These are phyloP conservation scores for Sialia sialis DNA, from an alignment of 2,113 vertebrate genomes.

Conservation along the genomic window DNA sequence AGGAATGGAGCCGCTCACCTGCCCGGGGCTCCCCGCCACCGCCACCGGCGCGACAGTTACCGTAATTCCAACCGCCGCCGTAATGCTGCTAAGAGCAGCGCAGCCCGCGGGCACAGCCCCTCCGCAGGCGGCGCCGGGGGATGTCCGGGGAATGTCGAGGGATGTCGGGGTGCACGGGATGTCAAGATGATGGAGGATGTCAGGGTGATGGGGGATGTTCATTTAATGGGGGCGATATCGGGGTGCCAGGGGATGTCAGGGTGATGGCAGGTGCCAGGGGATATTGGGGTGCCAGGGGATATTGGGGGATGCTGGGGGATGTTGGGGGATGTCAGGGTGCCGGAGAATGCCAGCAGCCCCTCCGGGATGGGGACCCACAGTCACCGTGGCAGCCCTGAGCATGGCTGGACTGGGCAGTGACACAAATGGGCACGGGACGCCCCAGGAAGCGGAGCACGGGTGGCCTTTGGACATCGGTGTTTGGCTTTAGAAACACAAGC, in stretches of 20 bases:
- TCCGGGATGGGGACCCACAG: too few species aligned
- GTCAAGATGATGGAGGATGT: too few species aligned
- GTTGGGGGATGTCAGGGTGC: too few species aligned
- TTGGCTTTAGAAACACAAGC: rapidly evolving
- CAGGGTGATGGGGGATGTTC: neutral
- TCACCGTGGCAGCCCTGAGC: neutral
- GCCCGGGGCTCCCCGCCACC: neutral
- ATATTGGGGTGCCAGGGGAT: neutral
- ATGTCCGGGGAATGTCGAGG: too few species aligned
- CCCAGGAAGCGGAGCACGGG: rapidly evolving
- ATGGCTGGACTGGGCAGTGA: neutral
- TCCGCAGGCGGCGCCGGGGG: too few species aligned
- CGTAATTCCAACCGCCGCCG: neutral
- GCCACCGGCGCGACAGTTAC: neutral
- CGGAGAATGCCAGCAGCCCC: neutral
- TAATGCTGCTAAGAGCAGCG: neutral
- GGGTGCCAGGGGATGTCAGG: neutral
- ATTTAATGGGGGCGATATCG: neutral
- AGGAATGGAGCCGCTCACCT: neutral
- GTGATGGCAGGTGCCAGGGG: too few species aligned
- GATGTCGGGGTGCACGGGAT: too few species aligned
- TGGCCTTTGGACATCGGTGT: rapidly evolving
- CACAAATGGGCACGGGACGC: rapidly evolving
- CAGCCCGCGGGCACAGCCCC: neutral
- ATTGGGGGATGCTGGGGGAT: neutral